Conservation (phyloP, 2,888 invertebrate genomes). For the Thymelicus acteon region DNA sequence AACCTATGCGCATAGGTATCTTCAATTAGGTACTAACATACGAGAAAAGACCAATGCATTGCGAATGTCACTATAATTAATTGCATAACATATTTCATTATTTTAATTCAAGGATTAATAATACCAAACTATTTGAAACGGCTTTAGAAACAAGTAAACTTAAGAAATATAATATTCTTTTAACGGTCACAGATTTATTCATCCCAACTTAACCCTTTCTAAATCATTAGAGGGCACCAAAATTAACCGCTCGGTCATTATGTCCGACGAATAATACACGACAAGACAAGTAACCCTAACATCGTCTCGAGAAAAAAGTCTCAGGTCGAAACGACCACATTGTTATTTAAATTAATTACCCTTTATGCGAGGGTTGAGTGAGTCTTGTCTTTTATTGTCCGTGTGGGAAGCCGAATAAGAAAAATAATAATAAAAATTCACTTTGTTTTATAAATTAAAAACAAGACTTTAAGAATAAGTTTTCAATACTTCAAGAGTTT, state of each 20-base stretch:
- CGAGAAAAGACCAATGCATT: no score
- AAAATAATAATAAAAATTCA: no score
- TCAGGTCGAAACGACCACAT: slow-evolving; percentile 46
- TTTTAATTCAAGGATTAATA: no score
- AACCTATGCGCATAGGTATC: no score
- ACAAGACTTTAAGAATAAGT: no score
- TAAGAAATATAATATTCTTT: not conserved
- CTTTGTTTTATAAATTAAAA: no score
- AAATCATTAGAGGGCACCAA: not conserved
- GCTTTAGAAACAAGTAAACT: no score
- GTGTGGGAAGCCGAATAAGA: slow-evolving; percentile 38
- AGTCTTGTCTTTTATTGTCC: slow-evolving; percentile 57
- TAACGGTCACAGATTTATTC: slow-evolving; percentile 25
- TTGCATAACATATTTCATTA: no score
- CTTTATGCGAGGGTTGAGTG: slow-evolving; percentile 45
- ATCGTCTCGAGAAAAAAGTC: slow-evolving; percentile 46
- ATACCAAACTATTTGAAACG: no score
- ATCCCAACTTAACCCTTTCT: slow-evolving; percentile 19
- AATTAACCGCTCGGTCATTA: slow-evolving; percentile 28
- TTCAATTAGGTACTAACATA: no score
- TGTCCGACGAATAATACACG: slow-evolving; percentile 29
- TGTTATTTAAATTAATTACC: slow-evolving; percentile 68
- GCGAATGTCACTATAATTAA: no score
- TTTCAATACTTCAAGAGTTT: no score
- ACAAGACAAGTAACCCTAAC: slow-evolving; percentile 42